These are phyloP conservation scores for Drosophila melanogaster DNA, from an alignment of 1,140 invertebrate species.

Conservation along the genomic window DNA sequence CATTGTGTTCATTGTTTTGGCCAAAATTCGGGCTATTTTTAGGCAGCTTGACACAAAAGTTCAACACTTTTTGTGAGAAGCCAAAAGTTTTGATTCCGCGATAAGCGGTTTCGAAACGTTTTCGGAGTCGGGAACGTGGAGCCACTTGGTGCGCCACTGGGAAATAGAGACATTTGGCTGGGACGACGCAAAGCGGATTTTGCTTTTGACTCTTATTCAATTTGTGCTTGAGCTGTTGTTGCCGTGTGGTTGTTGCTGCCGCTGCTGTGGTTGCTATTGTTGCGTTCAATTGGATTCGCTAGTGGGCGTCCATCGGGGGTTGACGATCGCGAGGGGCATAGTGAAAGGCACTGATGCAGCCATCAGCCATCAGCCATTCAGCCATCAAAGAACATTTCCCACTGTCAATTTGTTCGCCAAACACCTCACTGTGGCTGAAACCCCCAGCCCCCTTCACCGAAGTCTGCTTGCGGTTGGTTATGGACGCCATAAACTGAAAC, in stretches of 20 bases:
- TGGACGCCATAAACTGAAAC: conserved; percentile 46
- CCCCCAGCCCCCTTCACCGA: background rate
- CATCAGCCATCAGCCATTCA: conserved; percentile 5
- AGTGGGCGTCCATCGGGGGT: background rate
- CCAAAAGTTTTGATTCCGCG: background rate
- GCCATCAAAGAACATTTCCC: conserved; percentile 35
- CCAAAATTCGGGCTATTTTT: background rate
- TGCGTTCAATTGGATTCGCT: conserved; percentile 78
- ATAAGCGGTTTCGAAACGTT: background rate
- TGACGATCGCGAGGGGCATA: no score
- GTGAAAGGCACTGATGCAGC: conserved; percentile 7
- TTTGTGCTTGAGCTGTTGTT: conserved; percentile 44
- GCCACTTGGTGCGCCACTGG: background rate
- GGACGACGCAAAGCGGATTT: conserved; percentile 68
- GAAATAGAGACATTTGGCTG: conserved; percentile 22
- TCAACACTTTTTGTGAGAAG: no score
- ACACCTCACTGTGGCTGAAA: conserved; percentile 16
- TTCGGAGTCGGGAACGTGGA: conserved; percentile 2
- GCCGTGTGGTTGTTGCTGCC: conserved; percentile 3
- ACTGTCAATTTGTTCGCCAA: conserved; percentile 38
- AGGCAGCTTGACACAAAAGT: no score
- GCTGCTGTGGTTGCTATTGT: conserved; percentile 33
- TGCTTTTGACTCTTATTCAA: conserved; percentile 80
- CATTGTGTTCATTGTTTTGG: background rate
- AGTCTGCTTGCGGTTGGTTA: conserved; percentile 32